Conservation (phyloP, 2,113 vertebrate genomes). For the Hiodon tergisus region DNA sequence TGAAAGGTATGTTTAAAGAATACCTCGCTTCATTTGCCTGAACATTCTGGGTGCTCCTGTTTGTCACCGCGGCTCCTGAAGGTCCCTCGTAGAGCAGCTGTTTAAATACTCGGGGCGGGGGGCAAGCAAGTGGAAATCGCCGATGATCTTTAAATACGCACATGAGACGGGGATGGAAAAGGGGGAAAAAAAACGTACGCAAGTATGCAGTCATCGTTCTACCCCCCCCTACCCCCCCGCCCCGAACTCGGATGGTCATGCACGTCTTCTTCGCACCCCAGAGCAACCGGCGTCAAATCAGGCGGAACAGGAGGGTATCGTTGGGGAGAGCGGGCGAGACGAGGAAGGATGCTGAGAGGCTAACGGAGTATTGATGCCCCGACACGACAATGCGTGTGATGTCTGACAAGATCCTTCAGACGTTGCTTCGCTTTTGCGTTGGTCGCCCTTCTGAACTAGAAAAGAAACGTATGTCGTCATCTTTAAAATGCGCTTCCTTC, state of each 20-base stretch:
- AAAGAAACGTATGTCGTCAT: too few species aligned
- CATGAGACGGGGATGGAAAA: not conserved
- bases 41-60: not conserved
- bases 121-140: slow-evolving; percentile 9
- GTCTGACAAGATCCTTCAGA: too few species aligned
- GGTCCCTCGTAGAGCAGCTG: not conserved
- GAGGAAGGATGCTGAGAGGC: not conserved
- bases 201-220: slow-evolving; percentile 15
- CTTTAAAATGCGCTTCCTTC: too few species aligned
- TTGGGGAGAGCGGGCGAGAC: not conserved
- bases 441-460: too few species aligned
- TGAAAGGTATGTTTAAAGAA: not conserved
- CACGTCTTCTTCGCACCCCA: slow-evolving; percentile 1
- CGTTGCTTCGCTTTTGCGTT: too few species aligned
- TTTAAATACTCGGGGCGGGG: not conserved
- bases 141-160: slow-evolving; percentile 15
- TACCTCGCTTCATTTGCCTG: slow-evolving; percentile 14
- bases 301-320: slow-evolving; percentile 15
- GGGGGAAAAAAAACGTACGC: not conserved
- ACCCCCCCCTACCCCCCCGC: not conserved
- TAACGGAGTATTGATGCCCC: too few species aligned
- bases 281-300: slow-evolving; percentile 10
- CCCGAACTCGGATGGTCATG: not conserved
- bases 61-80: not conserved
- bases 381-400: too few species aligned